These are phyloP conservation scores for Loxodonta africana DNA, from an alignment of 2,113 vertebrate species.

Conservation along the genomic window DNA sequence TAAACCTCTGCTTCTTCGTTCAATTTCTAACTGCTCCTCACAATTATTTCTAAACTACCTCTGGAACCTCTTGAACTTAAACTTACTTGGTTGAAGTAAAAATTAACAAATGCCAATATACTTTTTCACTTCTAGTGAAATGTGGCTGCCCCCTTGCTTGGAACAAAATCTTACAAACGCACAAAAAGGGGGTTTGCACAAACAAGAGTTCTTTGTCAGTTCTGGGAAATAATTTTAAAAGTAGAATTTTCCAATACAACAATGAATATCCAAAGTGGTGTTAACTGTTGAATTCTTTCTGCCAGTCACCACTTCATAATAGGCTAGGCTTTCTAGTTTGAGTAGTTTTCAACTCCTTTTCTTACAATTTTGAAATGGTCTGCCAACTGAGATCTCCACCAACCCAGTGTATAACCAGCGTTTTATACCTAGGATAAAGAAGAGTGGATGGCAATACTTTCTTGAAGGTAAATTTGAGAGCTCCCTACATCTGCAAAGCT, in stretches of 20 bases:
- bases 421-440: slow-evolving; percentile 36
- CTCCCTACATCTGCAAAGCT: slow-evolving; percentile 35
- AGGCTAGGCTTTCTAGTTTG: neutral
- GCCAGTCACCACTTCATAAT: slow-evolving; percentile 12
- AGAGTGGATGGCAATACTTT: neutral
- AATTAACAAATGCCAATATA: slow-evolving; percentile 52
- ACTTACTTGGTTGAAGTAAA: slow-evolving; percentile 65
- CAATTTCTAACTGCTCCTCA: slow-evolving; percentile 17
- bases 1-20: slow-evolving; percentile 5
- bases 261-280: slow-evolving; percentile 41
- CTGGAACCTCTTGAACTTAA: slow-evolving; percentile 50
- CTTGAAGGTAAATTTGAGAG: neutral
- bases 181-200: neutral
- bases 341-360: slow-evolving; percentile 64
- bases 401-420: neutral
- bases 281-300: slow-evolving; percentile 61
- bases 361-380: slow-evolving; percentile 35
- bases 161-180: slow-evolving; percentile 27
- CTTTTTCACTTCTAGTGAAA: slow-evolving; percentile 48
- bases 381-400: slow-evolving; percentile 14
- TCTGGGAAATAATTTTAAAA: slow-evolving; percentile 67
- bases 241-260: slow-evolving; percentile 54
- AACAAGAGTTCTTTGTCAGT: slow-evolving; percentile 36
- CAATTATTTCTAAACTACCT: slow-evolving; percentile 21
- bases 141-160: neutral